Percentiles rank a stretch among this genome's conserved stretches.
phyloP scores from a whole-genome alignment of 2,797 vertebrate genomes.

The Yasuhikotakia modesta region DNA sequence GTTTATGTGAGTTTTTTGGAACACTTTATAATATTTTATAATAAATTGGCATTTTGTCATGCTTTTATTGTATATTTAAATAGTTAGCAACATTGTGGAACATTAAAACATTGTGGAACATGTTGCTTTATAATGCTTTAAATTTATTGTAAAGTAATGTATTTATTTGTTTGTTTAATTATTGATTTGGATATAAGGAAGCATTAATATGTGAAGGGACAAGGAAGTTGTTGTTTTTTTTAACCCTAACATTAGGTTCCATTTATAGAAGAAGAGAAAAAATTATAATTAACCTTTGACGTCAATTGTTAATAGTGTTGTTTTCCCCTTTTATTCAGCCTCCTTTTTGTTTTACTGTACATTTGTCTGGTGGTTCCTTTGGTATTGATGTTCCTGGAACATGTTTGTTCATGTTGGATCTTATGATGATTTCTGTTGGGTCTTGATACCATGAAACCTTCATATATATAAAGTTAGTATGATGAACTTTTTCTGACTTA shows the following conservation, averaged over 20 bases:
- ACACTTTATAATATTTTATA: no score
- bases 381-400: not conserved
- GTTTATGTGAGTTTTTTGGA: no score
- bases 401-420: not conserved
- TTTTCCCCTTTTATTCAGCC: not conserved
- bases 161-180: no score
- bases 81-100: not conserved
- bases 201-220: no score
- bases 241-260: not conserved
- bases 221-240: not conserved
- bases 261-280: not conserved
- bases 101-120: not conserved
- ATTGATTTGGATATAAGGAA: no score
- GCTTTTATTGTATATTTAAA: not conserved
- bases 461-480: not conserved
- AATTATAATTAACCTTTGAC: not conserved
- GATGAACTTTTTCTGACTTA: no score
- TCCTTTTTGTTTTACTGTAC: slow-evolving; percentile 3
- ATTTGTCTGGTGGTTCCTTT: not conserved
- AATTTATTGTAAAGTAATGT: no score
- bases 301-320: not conserved
- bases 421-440: not conserved
- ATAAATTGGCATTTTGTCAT: not conserved
- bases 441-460: not conserved
- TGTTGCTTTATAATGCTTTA: no score